Evolutionary conservation across 1,140 invertebrate genomes (phyloP).

Genomic region (Trichoplusia ni): DNA sequence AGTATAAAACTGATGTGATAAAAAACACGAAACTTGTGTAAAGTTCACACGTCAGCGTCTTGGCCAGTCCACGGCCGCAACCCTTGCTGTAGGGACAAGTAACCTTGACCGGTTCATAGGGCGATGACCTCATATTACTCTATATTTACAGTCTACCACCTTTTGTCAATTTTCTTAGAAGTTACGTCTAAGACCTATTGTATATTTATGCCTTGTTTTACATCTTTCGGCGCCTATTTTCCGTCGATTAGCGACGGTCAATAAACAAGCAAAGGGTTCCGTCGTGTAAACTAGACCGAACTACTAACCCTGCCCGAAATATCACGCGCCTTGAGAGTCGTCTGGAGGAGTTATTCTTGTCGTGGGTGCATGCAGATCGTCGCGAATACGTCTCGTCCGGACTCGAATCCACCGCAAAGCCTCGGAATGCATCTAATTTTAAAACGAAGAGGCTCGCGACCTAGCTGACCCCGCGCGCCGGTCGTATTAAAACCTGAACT

Average conservation of each 20-base stretch:
- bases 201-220: constrained; percentile 40
- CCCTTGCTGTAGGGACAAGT: constrained; percentile 39
- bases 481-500: constrained; percentile 79
- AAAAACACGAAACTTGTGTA: constrained; percentile 34
- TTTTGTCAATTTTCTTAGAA: constrained; percentile 23
- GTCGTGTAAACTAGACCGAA: constrained; percentile 60
- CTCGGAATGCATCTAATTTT: constrained; percentile 81
- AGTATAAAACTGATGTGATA: constrained; percentile 33
- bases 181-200: constrained; percentile 24
- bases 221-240: constrained; percentile 26
- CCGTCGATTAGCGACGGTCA: constrained; percentile 37
- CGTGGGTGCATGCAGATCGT: constrained; percentile 54
- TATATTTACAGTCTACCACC: constrained; percentile 26
- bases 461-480: constrained; percentile 74
- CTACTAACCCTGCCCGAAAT: constrained; percentile 75
- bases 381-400: constrained; percentile 57
- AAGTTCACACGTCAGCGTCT: constrained; percentile 38
- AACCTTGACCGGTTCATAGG: constrained; percentile 68
- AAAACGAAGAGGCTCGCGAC: constrained; percentile 78
- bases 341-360: constrained; percentile 71
- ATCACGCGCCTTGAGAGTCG: constrained; percentile 60
- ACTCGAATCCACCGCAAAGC: constrained; percentile 61
- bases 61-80: constrained; percentile 22
- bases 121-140: constrained; percentile 53
- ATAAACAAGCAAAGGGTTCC: constrained; percentile 42